Evolutionary conservation across 1,140 invertebrate species (phyloP).

Genomic region (Hylaeus volcanicus): DNA sequence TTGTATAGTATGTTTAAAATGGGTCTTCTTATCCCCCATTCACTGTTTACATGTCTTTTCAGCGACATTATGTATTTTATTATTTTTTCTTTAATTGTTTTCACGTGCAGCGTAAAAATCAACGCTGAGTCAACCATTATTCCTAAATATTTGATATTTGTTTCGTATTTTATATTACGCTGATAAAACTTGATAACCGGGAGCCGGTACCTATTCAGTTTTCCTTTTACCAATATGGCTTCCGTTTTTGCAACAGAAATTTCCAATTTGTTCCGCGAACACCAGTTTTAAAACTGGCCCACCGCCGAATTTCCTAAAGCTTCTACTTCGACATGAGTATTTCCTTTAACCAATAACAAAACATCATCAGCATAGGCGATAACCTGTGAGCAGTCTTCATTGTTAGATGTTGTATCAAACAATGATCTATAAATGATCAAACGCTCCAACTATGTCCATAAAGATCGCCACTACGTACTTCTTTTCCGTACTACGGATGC

Average conservation of each 20-base stretch:
- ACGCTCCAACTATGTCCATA: too few relatives aligned
- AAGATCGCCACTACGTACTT: too few relatives aligned
- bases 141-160: neutral
- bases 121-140: neutral
- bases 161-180: neutral
- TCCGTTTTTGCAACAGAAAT: neutral
- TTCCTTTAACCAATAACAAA: too few relatives aligned
- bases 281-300: too few relatives aligned
- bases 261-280: neutral
- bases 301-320: too few relatives aligned
- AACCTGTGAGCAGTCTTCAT: too few relatives aligned
- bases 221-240: neutral
- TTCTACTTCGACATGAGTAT: too few relatives aligned
- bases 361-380: too few relatives aligned
- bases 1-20: too few relatives aligned
- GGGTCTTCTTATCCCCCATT: neutral
- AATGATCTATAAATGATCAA: too few relatives aligned
- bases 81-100: neutral
- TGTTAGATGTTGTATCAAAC: too few relatives aligned
- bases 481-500: too few relatives aligned
- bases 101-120: neutral
- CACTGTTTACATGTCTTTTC: neutral
- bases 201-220: neutral
- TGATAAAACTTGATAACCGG: neutral
- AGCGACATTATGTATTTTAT: neutral